A percentile compares a stretch with the other conserved stretches of the same genome.
Evolutionary conservation across 2,113 vertebrate genomes (phyloP).

Genomic region (Oryzias javanicus): DNA sequence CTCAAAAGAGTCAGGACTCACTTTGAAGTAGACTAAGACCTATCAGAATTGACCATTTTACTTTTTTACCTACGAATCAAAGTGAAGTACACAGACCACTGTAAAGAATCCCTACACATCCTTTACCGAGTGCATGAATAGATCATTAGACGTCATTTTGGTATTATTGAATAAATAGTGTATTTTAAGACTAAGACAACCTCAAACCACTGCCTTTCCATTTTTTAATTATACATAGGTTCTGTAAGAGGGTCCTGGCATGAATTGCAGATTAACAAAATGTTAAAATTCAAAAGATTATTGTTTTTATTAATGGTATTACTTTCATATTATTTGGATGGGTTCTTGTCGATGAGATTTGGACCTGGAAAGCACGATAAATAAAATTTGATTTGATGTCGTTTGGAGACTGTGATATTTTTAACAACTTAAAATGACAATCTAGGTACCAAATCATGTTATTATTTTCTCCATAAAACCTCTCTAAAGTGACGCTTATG

Average conservation of each 20-base stretch:
- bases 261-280: constrained; percentile 27
- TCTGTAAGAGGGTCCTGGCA: constrained; percentile 26
- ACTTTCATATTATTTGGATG: too few species aligned
- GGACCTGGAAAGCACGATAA: too few species aligned
- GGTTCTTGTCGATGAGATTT: too few species aligned
- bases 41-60: too few species aligned
- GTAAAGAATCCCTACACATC: constrained; percentile 7
- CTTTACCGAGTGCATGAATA: constrained; percentile 19
- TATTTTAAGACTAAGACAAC: constrained; percentile 26
- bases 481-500: constrained; percentile 11
- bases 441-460: too few species aligned
- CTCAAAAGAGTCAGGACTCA: too few species aligned
- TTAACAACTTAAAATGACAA: constrained; percentile 11
- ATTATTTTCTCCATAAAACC: too few species aligned
- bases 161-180: constrained; percentile 12
- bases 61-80: constrained; percentile 1
- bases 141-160: neutral
- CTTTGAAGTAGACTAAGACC: too few species aligned
- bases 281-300: constrained; percentile 21
- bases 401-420: neutral
- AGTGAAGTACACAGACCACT: constrained; percentile 6
- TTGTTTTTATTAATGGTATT: neutral
- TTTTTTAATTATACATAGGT: constrained; percentile 48
- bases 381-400: too few species aligned
- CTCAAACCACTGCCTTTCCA: constrained; percentile 7